Percentiles rank a stretch among this genome's conserved stretches.
These are phyloP conservation scores for Montipora capitata DNA, from an alignment of 92 coral and sea anemone species.

Conservation along the genomic window DNA sequence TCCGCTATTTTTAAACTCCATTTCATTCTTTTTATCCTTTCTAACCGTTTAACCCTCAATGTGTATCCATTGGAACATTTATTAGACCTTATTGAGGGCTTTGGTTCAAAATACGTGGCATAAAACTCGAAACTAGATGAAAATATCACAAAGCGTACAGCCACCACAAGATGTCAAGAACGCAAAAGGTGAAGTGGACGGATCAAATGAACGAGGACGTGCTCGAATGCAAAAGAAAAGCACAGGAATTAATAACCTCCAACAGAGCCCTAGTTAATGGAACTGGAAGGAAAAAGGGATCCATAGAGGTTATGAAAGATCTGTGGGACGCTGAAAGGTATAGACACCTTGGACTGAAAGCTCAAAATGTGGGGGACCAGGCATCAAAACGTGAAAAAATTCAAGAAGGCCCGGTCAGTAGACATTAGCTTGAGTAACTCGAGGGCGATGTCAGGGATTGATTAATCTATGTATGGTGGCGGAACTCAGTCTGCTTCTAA, in stretches of 20 bases:
- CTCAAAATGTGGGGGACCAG: not conserved
- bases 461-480: not conserved
- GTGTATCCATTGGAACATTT: too few species aligned
- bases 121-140: conserved; percentile 22
- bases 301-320: conserved; percentile 26
- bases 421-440: not conserved
- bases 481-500: conserved; percentile 42
- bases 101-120: conserved; percentile 13
- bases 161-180: conserved; percentile 28
- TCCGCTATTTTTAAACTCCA: too few species aligned
- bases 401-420: conserved; percentile 51
- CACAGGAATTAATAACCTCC: conserved; percentile 35
- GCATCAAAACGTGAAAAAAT: conserved; percentile 39
- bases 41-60: not conserved
- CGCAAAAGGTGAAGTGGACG: too few species aligned
- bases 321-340: too few species aligned
- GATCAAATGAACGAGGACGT: conserved; percentile 56
- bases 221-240: conserved; percentile 60
- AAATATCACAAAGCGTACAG: conserved; percentile 8
- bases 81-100: too few species aligned
- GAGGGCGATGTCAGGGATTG: conserved; percentile 33
- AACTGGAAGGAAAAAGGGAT: conserved; percentile 54
- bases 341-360: too few species aligned
- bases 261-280: conserved; percentile 28
- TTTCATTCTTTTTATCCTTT: not conserved